These are phyloP conservation scores for Capreolus pygargus DNA, from an alignment of 2,113 vertebrate genomes.

Conservation along the genomic window DNA sequence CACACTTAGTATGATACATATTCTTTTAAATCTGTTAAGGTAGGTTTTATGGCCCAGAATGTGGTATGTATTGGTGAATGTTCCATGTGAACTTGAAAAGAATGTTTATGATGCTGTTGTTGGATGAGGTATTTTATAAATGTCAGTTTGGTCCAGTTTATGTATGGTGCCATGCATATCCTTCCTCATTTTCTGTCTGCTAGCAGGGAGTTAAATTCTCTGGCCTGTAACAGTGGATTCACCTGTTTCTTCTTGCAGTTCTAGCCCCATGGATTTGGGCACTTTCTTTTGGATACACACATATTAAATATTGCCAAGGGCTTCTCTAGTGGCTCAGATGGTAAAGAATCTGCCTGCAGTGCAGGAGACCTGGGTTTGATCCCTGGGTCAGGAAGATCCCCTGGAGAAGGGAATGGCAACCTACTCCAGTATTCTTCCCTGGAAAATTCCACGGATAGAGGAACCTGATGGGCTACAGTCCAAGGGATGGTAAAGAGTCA, in stretches of 20 bases:
- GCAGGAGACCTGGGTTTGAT: background rate
- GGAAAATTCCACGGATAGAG: background rate
- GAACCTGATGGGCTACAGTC: background rate
- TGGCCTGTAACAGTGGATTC: background rate
- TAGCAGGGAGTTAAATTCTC: background rate
- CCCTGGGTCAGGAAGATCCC: background rate
- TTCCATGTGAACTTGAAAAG: background rate
- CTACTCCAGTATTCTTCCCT: background rate
- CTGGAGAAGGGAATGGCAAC: background rate
- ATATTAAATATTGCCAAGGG: background rate
- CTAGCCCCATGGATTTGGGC: background rate
- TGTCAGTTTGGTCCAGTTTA: background rate
- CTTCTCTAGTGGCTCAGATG: background rate
- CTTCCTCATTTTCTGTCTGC: background rate
- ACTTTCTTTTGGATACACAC: background rate
- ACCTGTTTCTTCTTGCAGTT: background rate
- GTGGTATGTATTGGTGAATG: background rate
- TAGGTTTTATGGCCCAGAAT: background rate
- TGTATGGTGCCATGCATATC: background rate
- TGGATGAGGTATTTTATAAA: background rate
- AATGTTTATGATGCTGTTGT: background rate
- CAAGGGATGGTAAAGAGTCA: background rate
- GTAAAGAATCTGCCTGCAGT: background rate
- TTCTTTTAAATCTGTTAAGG: background rate
- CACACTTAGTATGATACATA: background rate